These are phyloP conservation scores for Amorpha juglandis DNA, from an alignment of 2,888 invertebrate genomes.

Conservation along the genomic window DNA sequence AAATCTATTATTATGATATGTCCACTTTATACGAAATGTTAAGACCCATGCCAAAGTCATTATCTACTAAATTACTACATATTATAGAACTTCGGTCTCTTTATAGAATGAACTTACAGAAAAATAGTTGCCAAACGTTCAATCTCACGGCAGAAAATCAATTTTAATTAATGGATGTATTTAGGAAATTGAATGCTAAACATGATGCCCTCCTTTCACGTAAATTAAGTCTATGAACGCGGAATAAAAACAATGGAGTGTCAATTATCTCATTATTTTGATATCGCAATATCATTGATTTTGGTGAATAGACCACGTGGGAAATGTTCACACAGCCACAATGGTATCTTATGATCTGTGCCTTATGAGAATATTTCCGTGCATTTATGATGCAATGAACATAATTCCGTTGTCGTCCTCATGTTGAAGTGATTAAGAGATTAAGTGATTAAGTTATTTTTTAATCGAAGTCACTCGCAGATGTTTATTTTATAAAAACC, in stretches of 20 bases:
- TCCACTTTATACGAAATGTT: too few species aligned
- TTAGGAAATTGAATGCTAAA: slow-evolving; percentile 8
- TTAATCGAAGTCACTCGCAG: background rate
- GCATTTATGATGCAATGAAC: slow-evolving; percentile 24
- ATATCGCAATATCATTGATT: slow-evolving; percentile 32
- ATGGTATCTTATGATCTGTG: slow-evolving; percentile 40
- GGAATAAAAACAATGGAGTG: slow-evolving; percentile 20
- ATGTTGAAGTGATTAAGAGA: background rate
- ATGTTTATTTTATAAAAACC: background rate
- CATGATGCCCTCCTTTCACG: slow-evolving; percentile 6
- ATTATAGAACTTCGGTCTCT: too few species aligned
- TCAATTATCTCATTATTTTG: slow-evolving; percentile 24
- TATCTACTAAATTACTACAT: background rate
- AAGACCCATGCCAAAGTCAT: too few species aligned
- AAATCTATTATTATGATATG: too few species aligned
- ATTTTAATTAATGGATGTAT: background rate
- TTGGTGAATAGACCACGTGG: slow-evolving; percentile 35
- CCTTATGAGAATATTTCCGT: slow-evolving; percentile 33
- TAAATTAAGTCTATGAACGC: slow-evolving; percentile 18
- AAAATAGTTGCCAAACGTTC: background rate
- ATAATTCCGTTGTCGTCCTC: slow-evolving; percentile 21
- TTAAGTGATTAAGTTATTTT: too few species aligned
- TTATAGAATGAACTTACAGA: too few species aligned
- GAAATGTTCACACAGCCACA: slow-evolving; percentile 40
- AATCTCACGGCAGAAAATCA: background rate